Conservation (phyloP, 2,113 vertebrate species). For the Halichoerus grypus region DNA sequence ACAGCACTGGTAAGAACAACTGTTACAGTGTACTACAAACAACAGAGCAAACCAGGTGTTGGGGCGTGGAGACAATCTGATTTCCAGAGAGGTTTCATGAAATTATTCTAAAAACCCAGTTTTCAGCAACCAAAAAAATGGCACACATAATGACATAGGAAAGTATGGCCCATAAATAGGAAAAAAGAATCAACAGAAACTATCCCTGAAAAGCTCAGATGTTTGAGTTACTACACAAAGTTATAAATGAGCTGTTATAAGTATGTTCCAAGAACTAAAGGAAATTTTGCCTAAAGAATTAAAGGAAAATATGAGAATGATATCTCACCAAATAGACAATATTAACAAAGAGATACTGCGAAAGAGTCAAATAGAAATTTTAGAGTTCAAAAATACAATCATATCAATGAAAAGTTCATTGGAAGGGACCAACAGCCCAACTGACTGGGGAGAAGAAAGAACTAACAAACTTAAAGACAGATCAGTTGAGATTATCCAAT, state of each 20-base stretch:
- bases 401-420: not conserved
- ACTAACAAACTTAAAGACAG: not conserved
- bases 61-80: not conserved
- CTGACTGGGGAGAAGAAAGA: not conserved
- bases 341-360: not conserved
- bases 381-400: not conserved
- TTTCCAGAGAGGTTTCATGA: not conserved
- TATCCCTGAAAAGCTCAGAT: not conserved
- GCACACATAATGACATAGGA: not conserved
- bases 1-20: not conserved
- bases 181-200: not conserved
- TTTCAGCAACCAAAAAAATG: not conserved
- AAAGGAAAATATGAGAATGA: constrained; percentile 38
- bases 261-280: constrained; percentile 9
- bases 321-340: not conserved
- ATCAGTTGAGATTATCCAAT: not conserved
- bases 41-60: not conserved
- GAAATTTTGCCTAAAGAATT: not conserved
- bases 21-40: not conserved
- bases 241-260: not conserved
- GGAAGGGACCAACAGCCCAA: not conserved
- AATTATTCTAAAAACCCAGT: not conserved
- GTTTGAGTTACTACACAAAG: not conserved
- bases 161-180: not conserved
- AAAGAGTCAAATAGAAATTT: not conserved